phyloP scores from a whole-genome alignment of 1,140 invertebrate genomes.

The Chionoecetes opilio region DNA sequence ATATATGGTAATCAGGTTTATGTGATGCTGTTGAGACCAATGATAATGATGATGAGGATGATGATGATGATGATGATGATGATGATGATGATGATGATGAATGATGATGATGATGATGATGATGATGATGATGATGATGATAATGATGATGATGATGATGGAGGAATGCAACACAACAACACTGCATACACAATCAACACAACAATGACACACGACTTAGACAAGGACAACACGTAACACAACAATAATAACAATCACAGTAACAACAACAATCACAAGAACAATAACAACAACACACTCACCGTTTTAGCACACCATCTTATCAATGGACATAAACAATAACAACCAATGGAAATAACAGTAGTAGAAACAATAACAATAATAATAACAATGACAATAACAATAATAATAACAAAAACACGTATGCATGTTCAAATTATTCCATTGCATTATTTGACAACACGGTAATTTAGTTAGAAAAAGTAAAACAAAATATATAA shows the following conservation, averaged over 20 bases:
- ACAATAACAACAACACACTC: slow-evolving; percentile 12
- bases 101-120: not conserved
- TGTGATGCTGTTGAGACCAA: too few relatives aligned
- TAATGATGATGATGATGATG: not conserved
- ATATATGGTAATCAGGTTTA: too few relatives aligned
- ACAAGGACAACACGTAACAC: not conserved
- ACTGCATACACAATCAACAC: not conserved
- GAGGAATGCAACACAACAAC: not conserved
- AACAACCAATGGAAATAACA: not conserved
- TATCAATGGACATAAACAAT: not conserved
- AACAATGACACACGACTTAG: not conserved
- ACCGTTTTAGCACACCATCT: not conserved
- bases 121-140: not conserved
- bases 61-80: too few relatives aligned
- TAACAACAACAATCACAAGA: not conserved
- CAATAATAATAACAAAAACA: not conserved
- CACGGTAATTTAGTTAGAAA: too few relatives aligned
- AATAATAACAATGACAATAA: slow-evolving; percentile 7
- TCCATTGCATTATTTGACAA: too few relatives aligned
- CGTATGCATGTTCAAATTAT: too few relatives aligned
- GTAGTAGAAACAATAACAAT: slow-evolving; percentile 13
- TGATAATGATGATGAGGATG: too few relatives aligned
- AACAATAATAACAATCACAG: not conserved
- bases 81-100: too few relatives aligned
- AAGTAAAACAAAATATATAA: too few relatives aligned